Evolutionary conservation across 2,888 invertebrate species (phyloP), one percentile per base, ranked within the genome.

Genomic region (Cantharis rustica): DNA sequence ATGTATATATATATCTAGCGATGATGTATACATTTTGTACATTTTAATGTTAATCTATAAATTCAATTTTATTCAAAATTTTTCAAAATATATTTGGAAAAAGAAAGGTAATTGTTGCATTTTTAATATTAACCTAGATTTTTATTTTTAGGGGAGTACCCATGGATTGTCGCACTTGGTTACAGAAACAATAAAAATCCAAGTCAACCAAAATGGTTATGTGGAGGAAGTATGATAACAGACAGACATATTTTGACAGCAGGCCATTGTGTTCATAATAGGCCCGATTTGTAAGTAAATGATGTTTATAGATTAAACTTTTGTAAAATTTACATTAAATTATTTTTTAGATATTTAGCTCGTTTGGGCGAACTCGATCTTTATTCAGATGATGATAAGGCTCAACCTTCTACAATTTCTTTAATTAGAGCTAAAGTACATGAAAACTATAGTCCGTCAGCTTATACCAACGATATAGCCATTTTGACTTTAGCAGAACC

Each of bases 301-400:
- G 23, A 69, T 70, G 13, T 72, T 31, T 62, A 20, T 20, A n/a
- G n/a, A n/a, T n/a, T n/a, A n/a, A n/a, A n/a, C n/a, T 23, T 23
- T 23, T 23, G 7, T 20, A 11, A 15, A n/a, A 15, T n/a, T 23
- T 4, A 16, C 10, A 64, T 66, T 20, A 10, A 63, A 13, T 4
- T 47, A n/a, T 11, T 80, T 86, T 87, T 10, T 86, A 94, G 94
- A 62, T 91, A 91, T 80, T 79, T 93, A 2, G 94, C 93, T 0
- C 91, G 96, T 0, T 86, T 96, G 0, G 96, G 96, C 0, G 96
- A 96, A 83, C 91, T 96, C 83, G 93, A 95, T 87, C 84, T 96
- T 23, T 89, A 90, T 3, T 87, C 90, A 0, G 92, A 92, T 1
- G 88, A 90, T 11, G 91, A 93, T 61, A 94, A 94, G 0, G 92